Evolutionary conservation across 1,140 invertebrate genomes (phyloP), one percentile per base, ranked within the genome.

Genomic region (Drosophila saltans): DNA sequence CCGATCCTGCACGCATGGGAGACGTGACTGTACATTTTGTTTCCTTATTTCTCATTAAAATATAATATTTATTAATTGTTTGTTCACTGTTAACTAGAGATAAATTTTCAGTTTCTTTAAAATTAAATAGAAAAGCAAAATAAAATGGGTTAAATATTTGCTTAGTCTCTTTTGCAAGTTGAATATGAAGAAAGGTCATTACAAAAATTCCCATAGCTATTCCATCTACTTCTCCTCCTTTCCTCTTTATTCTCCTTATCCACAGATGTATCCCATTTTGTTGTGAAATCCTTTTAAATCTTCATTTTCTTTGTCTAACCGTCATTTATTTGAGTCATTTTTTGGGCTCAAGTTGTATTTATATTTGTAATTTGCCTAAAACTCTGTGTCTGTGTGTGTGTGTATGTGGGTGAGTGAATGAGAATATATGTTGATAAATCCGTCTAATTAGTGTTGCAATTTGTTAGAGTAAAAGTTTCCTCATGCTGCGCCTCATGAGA

Each of bases 391-490:
- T 48, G 30, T 43, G 43, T 6, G 43, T 45, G 43, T 4, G 43
- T 45, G 43, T 45, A 4, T 26, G 45, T 24, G 45, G 5, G 21
- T 48, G 45, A 9, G 9, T 8, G 21, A 24, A 16, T 7, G 7
- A 8, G 43, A 1, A 16, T 48, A 21, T 57, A 43, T 71, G 63
- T 72, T 72, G 60, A 67, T 68, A 72, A 75, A 72, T 72, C 59
- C 73, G 69, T 69, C 41, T 72, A 72, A 78, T 78, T 66, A 78
- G 72, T 75, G 58, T 63, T 69, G 72, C 69, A 78, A 74, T 69
- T 75, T 75, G 66, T 78, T 67, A 70, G 66, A 59, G 16, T 28
- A 48, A 74, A 71, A 67, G 43, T 64, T 67, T 64, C 33, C 11
- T 24, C 28, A 52, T 52, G 45, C 16, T 7, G 7, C 7, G 21